Evolutionary conservation across 30 jellyfish, hydroid and myxozoan species (phyloP).

Genomic region (Nemopilema nomurai): DNA sequence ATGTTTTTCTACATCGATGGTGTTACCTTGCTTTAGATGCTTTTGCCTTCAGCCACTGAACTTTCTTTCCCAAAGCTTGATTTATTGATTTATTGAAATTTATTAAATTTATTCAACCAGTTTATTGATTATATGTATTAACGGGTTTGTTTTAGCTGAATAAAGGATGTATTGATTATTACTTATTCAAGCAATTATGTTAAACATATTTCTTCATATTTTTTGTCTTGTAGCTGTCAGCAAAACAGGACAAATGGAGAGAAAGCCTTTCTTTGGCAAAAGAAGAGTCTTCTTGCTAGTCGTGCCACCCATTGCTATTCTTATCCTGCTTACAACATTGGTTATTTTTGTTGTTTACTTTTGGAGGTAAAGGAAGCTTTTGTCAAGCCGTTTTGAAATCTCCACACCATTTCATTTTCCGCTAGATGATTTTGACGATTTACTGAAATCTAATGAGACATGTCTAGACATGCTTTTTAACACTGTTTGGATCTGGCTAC

Average conservation of each 20-base stretch:
- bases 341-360: slow-evolving; percentile 32
- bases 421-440: not conserved
- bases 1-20: too few species aligned
- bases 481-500: not conserved
- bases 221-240: not conserved
- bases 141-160: too few species aligned
- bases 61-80: too few species aligned
- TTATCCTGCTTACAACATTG: slow-evolving; percentile 45
- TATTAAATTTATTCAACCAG: too few species aligned
- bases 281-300: slow-evolving; percentile 47
- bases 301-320: slow-evolving; percentile 57
- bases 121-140: too few species aligned
- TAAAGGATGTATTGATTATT: too few species aligned
- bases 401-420: not conserved
- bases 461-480: not conserved
- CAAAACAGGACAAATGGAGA: not conserved
- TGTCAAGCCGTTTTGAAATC: not conserved
- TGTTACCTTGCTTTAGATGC: too few species aligned
- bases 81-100: too few species aligned
- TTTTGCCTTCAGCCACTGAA: too few species aligned
- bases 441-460: not conserved
- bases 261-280: slow-evolving; percentile 49
- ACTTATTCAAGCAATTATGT: not conserved
- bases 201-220: not conserved
- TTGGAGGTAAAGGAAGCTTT: slow-evolving; percentile 38